These are phyloP conservation scores for Drosophila hydei DNA, from an alignment of 1,140 invertebrate species.

Conservation along the genomic window DNA sequence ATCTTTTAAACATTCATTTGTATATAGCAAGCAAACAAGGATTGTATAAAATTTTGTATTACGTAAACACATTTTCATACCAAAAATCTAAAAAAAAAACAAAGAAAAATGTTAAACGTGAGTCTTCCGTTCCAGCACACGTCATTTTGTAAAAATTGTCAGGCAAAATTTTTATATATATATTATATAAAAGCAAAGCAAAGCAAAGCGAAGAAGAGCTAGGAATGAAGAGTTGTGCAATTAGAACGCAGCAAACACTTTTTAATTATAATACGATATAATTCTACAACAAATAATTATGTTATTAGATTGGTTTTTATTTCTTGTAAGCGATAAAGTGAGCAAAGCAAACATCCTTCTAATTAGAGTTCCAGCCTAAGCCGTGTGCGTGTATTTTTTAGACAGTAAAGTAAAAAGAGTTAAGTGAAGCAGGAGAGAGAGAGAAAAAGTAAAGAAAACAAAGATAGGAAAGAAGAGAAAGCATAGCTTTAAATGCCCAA, in stretches of 20 bases:
- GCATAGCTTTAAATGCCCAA: conserved; percentile 65
- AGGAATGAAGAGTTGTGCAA: conserved; percentile 28
- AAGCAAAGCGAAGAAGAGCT: conserved; percentile 13
- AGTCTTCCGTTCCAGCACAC: conserved; percentile 73
- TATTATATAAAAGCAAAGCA: conserved; percentile 16
- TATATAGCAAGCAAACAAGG: conserved; percentile 48
- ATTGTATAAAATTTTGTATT: conserved; percentile 56
- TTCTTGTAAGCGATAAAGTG: conserved; percentile 33
- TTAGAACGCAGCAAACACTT: conserved; percentile 28
- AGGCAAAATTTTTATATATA: conserved; percentile 40
- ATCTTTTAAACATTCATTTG: conserved; percentile 31
- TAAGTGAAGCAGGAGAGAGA: conserved; percentile 2
- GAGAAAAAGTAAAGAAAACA: conserved; percentile 22
- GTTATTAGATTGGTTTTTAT: conserved; percentile 40
- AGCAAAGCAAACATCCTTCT: conserved; percentile 28
- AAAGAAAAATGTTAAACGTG: conserved; percentile 32
- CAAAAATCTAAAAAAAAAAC: conserved; percentile 46
- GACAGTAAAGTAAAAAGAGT: conserved; percentile 13
- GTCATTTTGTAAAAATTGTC: conserved; percentile 56
- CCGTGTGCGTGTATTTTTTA: conserved; percentile 22
- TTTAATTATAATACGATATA: conserved; percentile 46
- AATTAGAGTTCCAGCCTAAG: conserved; percentile 35
- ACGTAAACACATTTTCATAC: conserved; percentile 62
- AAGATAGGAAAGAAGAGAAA: conserved; percentile 56
- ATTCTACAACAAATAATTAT: conserved; percentile 34